Conservation (phyloP, 1,140 invertebrate genomes). For the Pseudomyrmex cubaensis region DNA sequence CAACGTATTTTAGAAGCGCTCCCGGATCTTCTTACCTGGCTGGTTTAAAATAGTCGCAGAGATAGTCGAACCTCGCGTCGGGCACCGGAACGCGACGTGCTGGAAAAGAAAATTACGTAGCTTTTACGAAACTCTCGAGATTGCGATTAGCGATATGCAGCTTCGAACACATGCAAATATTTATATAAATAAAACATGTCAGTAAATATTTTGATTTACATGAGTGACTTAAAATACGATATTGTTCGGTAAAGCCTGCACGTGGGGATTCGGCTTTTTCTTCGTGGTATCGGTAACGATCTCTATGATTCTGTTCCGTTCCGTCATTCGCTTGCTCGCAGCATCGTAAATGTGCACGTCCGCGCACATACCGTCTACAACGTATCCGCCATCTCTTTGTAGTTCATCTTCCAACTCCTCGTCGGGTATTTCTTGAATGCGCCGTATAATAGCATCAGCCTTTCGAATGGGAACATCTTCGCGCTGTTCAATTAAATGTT, state of each 20-base stretch:
- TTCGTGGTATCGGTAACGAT: conserved; percentile 48
- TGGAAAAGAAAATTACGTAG: conserved; percentile 81
- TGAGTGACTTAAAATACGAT: neutral
- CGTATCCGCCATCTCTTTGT: conserved; percentile 84
- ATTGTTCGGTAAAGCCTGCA: neutral
- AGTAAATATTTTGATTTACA: too few relatives aligned
- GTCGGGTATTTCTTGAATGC: conserved; percentile 76
- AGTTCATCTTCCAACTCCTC: conserved; percentile 69
- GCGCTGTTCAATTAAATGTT: conserved; percentile 78
- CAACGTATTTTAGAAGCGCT: conserved; percentile 63
- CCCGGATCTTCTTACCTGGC: conserved; percentile 89
- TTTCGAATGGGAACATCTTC: conserved; percentile 62
- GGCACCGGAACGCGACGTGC: conserved; percentile 99
- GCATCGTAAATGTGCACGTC: conserved; percentile 83
- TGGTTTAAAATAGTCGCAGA: conserved; percentile 98
- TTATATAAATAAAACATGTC: neutral
- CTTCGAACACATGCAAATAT: conserved; percentile 62
- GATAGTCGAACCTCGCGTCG: conserved; percentile 96
- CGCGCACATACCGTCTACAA: conserved; percentile 86
- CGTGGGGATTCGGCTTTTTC: conserved; percentile 40
- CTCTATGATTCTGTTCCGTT: conserved; percentile 79
- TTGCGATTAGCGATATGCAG: neutral
- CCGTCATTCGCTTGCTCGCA: conserved; percentile 79
- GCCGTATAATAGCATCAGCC: conserved; percentile 79
- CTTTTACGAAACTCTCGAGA: conserved; percentile 18